Evolutionary conservation across 2,888 invertebrate species (phyloP), one percentile per base, ranked within the genome.

Genomic region (Hydriomena furcata): DNA sequence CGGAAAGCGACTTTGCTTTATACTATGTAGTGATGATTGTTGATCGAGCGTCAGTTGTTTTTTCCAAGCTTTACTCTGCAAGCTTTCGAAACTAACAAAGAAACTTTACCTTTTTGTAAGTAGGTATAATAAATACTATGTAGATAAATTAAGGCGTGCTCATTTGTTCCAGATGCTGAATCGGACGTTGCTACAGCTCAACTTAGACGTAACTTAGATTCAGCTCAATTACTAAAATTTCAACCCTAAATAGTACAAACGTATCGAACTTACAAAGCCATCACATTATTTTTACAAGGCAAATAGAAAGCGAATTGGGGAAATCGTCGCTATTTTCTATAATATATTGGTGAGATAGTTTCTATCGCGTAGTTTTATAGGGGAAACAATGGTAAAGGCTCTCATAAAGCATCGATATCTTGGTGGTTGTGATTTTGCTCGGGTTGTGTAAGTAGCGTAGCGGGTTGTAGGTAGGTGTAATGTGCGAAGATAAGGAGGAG

Each of bases 401-500:
- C 76, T 76, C 81, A 76, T 87, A 87, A 87, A 87, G 79, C 79
- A 83, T 79, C 82, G 85, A 75, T 88, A 87, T 87, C 85, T 84
- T 62, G 71, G 83, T 61, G 71, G 84, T 82, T 78, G 82, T 81
- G 82, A 80, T 78, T 81, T 76, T 75, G 72, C 64, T 70, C 68
- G 76, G 80, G 79, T 75, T 76, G 80, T 73, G 77, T 80, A 52
- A 43, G 52, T 52, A 24, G 37, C 28, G 36, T 37, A 41, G 73
- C 68, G 69, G 66, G 66, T 68, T 64, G 60, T 34, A 63, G 71
- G 64, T 67, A 64, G 66, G 66, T 66, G 77, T 74, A 71, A 87
- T 89, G 89, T 86, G 86, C 54, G 89, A 89, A 77, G 87, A 89
- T 77, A 89, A 89, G 76, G 89, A 89, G 64, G 89, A 89, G 74